Conservation (phyloP, 2,797 vertebrate species). For the Lacerta agilis region DNA sequence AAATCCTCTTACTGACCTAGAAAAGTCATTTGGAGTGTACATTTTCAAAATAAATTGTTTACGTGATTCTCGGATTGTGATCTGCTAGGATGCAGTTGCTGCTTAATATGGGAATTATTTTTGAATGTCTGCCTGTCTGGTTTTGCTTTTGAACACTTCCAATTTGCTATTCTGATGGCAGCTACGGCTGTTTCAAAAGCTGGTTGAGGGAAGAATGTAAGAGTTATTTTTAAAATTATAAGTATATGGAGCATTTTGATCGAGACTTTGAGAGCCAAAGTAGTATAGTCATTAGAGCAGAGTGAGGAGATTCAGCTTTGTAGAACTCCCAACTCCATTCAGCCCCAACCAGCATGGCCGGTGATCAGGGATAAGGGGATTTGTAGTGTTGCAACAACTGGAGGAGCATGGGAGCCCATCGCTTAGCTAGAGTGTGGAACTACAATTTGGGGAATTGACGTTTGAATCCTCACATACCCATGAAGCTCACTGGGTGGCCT, state of each 20-base stretch:
- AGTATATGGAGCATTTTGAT: background rate
- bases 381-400: no score
- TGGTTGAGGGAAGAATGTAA: background rate
- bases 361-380: no score
- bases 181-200: background rate
- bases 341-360: no score
- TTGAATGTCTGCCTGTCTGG: background rate
- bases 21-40: conserved; percentile 6
- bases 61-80: conserved; percentile 1
- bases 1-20: background rate
- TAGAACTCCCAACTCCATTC: no score
- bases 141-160: background rate
- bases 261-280: background rate
- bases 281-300: background rate
- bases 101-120: background rate
- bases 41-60: background rate
- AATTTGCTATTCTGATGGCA: background rate
- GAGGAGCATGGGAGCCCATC: no score
- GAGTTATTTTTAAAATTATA: background rate
- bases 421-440: no score
- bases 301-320: no score
- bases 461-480: no score
- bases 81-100: background rate
- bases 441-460: no score
- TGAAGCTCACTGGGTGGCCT: no score